Percentiles rank a stretch among this genome's conserved stretches.
Evolutionary conservation across 2,797 vertebrate genomes (phyloP).

Genomic region (Leptoclinus maculatus): DNA sequence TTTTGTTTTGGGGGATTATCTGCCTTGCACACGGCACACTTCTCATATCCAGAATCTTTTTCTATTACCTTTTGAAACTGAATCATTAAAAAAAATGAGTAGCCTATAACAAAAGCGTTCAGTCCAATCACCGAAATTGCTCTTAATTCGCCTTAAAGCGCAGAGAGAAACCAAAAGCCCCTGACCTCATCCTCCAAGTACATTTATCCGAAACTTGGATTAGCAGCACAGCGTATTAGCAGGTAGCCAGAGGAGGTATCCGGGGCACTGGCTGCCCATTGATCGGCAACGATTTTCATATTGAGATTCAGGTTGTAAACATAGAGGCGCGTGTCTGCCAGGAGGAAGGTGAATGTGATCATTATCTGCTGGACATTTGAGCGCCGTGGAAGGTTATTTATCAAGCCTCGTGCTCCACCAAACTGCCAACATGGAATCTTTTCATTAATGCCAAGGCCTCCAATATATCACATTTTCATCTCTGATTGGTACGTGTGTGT

Average conservation of each 20-base stretch:
- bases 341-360: conserved; percentile 83
- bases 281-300: conserved; percentile 75
- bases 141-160: conserved; percentile 53
- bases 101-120: conserved; percentile 38
- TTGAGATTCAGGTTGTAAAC: conserved; percentile 80
- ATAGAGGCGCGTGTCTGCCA: conserved; percentile 73
- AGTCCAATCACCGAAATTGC: conserved; percentile 51
- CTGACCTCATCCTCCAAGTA: conserved; percentile 36
- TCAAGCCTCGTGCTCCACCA: conserved; percentile 55
- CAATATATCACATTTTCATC: conserved; percentile 70
- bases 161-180: conserved; percentile 35
- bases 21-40: conserved; percentile 67
- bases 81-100: conserved; percentile 71
- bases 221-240: conserved; percentile 60
- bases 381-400: conserved; percentile 69
- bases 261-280: conserved; percentile 63
- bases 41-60: conserved; percentile 75
- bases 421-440: conserved; percentile 59
- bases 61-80: conserved; percentile 68
- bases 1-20: conserved; percentile 79
- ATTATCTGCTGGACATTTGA: conserved; percentile 78
- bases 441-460: conserved; percentile 67
- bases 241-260: conserved; percentile 68
- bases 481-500: conserved; percentile 64
- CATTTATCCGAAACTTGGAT: conserved; percentile 52